Evolutionary conservation across 2,113 vertebrate genomes (phyloP), one percentile per base, ranked within the genome.

Genomic region (Pterocles orientalis): DNA sequence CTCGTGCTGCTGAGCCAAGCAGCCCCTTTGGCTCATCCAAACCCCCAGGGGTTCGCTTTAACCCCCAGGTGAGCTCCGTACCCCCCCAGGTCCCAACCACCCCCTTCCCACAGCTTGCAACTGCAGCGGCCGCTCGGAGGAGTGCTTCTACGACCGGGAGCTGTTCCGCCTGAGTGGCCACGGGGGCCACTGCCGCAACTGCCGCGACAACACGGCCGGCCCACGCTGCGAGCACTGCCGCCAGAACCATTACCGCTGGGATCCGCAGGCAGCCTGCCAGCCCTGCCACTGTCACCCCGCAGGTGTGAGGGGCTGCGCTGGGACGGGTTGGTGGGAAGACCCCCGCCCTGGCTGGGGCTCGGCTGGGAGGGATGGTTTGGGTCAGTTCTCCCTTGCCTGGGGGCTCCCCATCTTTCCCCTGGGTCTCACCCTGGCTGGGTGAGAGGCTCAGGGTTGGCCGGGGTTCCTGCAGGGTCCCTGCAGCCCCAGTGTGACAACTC

Each of bases 241-340:
- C 86, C 97, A 98, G 24, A 95, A 98, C 95, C 98, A 98, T 97
- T 98, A 99, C 83, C 98, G 98, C 82, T 97, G 89, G 70, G 97
- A 96, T 24, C 76, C 39, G 1, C 65, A 18, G 26, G 96, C 88
- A 4, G 95, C 96, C 13, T 99, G 99, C 96, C 98, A 97, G 33
- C 98, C 98, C 92, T 99, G 99, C 71, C 98, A 98, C 98, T 99
- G 99, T 96, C 98, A 98, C 89, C 71, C 92, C 1, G 97, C 98
- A 94, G 98, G 98, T 99, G 76, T 21, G 96, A 26, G 39, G 25
- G 58, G 66, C 23, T 17, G n/a, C 0, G 1, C 54, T 8, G 14
- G 7, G 48, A 29, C 0, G 1, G 28, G 26, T 9, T 43, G 1
- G 36, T 9, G 9, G 36, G 36, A 36, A 36, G 36, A 2, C 3